Conservation (phyloP, 1,140 invertebrate genomes). For the Trachymyrmex septentrionalis region DNA sequence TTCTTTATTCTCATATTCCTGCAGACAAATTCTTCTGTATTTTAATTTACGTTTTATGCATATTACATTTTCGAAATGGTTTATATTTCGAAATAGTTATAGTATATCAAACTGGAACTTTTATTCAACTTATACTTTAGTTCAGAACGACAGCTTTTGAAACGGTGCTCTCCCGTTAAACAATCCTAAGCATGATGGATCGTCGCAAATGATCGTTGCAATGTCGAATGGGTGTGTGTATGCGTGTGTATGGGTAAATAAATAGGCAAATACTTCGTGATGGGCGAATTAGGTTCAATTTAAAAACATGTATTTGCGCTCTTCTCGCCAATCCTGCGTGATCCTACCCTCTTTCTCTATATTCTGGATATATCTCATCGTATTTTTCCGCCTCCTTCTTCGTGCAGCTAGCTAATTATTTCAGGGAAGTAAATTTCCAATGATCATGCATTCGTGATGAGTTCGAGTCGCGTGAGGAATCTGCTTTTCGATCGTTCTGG, state of each 20-base stretch:
- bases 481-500: constrained; percentile 25
- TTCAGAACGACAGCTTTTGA: not conserved
- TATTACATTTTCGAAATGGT: not conserved
- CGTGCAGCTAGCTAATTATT: constrained; percentile 16
- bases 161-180: constrained; percentile 42
- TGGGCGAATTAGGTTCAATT: not conserved
- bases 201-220: constrained; percentile 5
- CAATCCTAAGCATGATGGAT: constrained; percentile 61
- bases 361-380: not conserved
- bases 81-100: not conserved
- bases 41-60: not conserved
- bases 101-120: constrained; percentile 8
- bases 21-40: not conserved
- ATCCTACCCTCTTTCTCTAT: not conserved
- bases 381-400: not conserved
- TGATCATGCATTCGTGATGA: constrained; percentile 5
- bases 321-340: not conserved
- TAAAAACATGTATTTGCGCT: constrained; percentile 16
- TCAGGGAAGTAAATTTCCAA: constrained; percentile 5
- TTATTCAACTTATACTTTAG: not conserved
- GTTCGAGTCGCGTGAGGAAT: constrained; percentile 1
- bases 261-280: constrained; percentile 14
- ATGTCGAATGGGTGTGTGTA: not conserved
- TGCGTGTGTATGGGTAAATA: not conserved
- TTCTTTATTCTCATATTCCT: not conserved